Evolutionary conservation across 2,797 vertebrate genomes (phyloP).

Genomic region (Alca torda): DNA sequence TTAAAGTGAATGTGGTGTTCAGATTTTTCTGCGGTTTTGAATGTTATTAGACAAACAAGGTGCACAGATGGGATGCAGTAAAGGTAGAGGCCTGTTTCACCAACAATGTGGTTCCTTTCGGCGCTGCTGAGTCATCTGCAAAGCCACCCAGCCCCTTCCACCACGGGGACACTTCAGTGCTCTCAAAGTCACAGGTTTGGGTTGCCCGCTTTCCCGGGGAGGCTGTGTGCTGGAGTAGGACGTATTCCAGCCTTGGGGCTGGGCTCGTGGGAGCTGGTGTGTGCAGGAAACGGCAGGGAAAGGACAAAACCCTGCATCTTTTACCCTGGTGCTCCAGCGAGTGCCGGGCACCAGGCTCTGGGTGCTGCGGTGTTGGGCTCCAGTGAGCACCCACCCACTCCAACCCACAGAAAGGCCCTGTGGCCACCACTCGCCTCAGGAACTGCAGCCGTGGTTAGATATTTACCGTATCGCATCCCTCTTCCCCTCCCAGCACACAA

Average conservation of each 20-base stretch:
- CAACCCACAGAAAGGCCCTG: fast-evolving
- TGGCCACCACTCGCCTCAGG: fast-evolving
- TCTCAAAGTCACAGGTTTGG: neutral
- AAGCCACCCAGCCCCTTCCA: neutral
- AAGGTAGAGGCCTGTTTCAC: constrained; percentile 69
- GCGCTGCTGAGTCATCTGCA: constrained; percentile 51
- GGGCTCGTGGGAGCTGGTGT: fast-evolving
- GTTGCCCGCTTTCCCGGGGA: neutral
- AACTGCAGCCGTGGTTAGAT: fast-evolving
- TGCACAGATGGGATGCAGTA: constrained; percentile 69
- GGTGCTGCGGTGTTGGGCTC: fast-evolving
- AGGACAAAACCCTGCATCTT: neutral
- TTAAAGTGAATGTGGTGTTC: constrained; percentile 75
- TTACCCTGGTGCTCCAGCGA: fast-evolving
- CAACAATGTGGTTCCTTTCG: constrained; percentile 62
- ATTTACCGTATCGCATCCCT: neutral
- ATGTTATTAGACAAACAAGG: constrained; percentile 80
- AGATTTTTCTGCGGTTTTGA: constrained; percentile 74
- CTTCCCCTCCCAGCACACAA: neutral
- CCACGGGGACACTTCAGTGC: fast-evolving
- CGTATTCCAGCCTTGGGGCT: neutral
- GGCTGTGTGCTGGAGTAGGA: neutral
- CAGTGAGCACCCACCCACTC: neutral
- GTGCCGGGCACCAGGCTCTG: fast-evolving
- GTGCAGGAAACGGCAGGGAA: neutral